Evolutionary conservation across 2,888 invertebrate species (phyloP), one percentile per base, ranked within the genome.

Genomic region (Cephus pulcher): DNA sequence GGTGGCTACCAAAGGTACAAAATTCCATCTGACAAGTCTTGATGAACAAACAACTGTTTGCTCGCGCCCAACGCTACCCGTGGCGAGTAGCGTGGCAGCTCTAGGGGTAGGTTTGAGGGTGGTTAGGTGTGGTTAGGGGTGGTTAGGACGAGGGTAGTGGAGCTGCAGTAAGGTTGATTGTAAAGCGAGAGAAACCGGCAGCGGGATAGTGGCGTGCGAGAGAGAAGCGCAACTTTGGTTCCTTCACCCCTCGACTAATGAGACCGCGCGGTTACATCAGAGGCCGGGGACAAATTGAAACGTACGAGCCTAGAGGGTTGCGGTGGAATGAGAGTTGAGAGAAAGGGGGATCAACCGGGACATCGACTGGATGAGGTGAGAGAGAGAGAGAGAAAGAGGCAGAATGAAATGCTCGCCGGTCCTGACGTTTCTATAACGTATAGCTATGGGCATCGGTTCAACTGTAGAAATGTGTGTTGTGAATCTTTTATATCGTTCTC

Each of bases 201-300:
- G 78, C 76, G 56, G 77, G 77, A 69, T 74, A 81, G 78, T 82
- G 82, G 68, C 80, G 80, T 78, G 79, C 78, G 76, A 81, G 83
- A 83, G 83, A 83, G 81, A 82, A 71, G 12, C 34, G 2, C 71
- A 15, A 11, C 80, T 82, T 83, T 75, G 80, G 82, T 85, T 87
- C 84, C 86, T 85, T 86, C 84, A 79, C 83, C 84, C 84, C 86
- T 85, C 86, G 86, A 89, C 90, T 90, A 90, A 90, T 90, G 90
- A 90, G 90, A 90, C 88, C 88, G 89, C 87, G 88, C 87, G 89
- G 89, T 90, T 90, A 90, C 89, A 89, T 90, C 90, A 90, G 87
- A 89, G 88, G 85, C 89, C 86, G 86, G 85, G 86, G 87, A 90
- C 90, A 90, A 90, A 90, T 90, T 90, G 90, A 90, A 90, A 90